Evolutionary conservation across 2,888 invertebrate genomes (phyloP).

Genomic region (Lasioglossum malachurum): DNA sequence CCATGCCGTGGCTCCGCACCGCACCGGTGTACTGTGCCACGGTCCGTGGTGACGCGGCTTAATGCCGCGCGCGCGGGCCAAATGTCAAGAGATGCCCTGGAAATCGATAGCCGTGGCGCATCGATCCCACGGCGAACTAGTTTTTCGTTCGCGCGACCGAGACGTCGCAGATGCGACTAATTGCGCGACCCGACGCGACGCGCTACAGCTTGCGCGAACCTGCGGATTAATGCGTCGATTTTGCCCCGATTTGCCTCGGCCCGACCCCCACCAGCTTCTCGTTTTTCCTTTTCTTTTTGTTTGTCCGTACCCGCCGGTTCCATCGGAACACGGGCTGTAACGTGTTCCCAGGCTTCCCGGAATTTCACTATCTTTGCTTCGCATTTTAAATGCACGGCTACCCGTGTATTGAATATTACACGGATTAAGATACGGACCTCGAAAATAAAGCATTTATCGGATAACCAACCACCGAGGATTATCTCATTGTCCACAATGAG

Average conservation of each 20-base stretch:
- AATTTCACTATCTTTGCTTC: neutral
- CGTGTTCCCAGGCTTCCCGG: neutral
- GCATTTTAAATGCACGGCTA: too few relatives aligned
- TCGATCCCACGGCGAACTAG: conserved; percentile 59
- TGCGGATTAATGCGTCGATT: conserved; percentile 6
- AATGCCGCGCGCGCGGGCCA: conserved; percentile 40
- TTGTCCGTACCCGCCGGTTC: neutral
- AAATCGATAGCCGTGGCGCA: conserved; percentile 54
- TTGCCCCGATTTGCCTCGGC: neutral
- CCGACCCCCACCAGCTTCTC: neutral
- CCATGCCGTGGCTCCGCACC: neutral
- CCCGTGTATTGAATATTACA: neutral
- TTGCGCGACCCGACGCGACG: conserved; percentile 19
- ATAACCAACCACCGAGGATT: neutral
- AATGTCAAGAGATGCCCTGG: conserved; percentile 42
- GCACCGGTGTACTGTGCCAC: neutral
- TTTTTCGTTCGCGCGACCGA: conserved; percentile 44
- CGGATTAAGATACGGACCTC: neutral
- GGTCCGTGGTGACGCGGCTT: conserved; percentile 28
- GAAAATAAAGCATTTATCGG: neutral
- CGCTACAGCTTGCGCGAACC: neutral
- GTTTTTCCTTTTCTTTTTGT: neutral
- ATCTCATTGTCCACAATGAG: neutral
- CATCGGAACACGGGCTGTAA: neutral
- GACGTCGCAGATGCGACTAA: conserved; percentile 40